Percentiles rank a stretch among this genome's conserved stretches.
These are phyloP conservation scores for Paralichthys olivaceus DNA, from an alignment of 2,113 vertebrate species.

Conservation along the genomic window DNA sequence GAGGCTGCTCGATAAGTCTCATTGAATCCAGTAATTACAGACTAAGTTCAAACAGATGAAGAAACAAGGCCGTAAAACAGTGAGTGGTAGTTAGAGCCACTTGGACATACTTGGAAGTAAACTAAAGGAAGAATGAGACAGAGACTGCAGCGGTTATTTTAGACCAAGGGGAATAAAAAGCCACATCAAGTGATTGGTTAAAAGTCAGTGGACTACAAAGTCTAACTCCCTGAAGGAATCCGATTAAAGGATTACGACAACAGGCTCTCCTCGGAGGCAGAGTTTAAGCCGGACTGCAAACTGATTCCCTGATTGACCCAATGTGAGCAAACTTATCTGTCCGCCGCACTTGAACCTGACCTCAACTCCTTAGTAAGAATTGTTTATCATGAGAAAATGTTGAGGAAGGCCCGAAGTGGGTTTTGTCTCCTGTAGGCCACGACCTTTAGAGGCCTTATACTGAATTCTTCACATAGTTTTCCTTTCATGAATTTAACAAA, in stretches of 20 bases:
- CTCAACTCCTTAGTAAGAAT: background rate
- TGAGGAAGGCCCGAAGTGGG: background rate
- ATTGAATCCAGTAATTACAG: slow-evolving; percentile 34
- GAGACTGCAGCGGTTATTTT: background rate
- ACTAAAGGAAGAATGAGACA: background rate
- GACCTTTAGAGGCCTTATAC: slow-evolving; percentile 8
- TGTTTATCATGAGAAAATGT: slow-evolving; percentile 12
- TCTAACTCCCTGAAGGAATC: slow-evolving; percentile 25
- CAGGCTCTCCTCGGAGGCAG: slow-evolving; percentile 1
- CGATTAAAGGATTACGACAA: slow-evolving; percentile 64
- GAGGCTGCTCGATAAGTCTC: slow-evolving; percentile 8
- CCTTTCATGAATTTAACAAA: background rate
- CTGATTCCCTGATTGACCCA: slow-evolving; percentile 19
- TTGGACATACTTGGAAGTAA: background rate
- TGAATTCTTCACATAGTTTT: slow-evolving; percentile 38
- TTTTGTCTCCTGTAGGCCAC: background rate
- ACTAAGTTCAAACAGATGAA: background rate
- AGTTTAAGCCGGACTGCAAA: background rate
- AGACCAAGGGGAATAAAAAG: background rate
- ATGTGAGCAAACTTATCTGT: slow-evolving; percentile 11
- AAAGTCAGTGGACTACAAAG: slow-evolving; percentile 16
- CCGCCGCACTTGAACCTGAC: slow-evolving; percentile 10
- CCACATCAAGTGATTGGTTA: background rate
- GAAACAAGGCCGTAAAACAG: slow-evolving; percentile 18
- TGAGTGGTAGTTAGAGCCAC: slow-evolving; percentile 16